Base-by-base conservation (phyloP, 2,888 invertebrate species). In the Onthophagus sagittarius region DNA sequence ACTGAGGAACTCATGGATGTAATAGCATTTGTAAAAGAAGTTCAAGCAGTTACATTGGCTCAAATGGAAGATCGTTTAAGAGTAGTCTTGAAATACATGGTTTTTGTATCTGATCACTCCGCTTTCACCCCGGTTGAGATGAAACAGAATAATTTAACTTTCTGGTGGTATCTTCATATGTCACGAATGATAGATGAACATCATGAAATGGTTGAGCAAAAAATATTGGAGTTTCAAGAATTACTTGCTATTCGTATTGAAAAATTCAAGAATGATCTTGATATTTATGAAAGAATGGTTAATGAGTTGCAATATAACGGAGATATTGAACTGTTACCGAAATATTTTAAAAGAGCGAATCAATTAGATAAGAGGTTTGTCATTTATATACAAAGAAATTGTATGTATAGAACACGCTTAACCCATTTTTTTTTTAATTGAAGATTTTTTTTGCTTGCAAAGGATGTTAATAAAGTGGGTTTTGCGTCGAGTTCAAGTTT, bases 271-370 rank as follows among this genome's bases (percentile, higher is more conserved):
- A 92, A 94, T 7, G 96, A 97, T 80, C 84, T 98, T 78, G 92
- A 94, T 15, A 85, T 91, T 3, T 97, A 93, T 82, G 91, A 90
- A 72, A 90, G 90, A 75, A 93, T 96, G 84, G 92, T 94, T 39
- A 92, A 96, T 76, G 95, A 96, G 80, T 90, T 97, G 81, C 92
- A 95, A 80, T 90, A 93, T 77, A 95, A 94, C 89, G 97, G 97
- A 0, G 94, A 97, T 73, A 89, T 97, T 71, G 90, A 92, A 2
- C 93, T 95, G 74, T 88, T 98, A 72, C 88, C 91, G 9, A 93
- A 93, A 81, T 98, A 98, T 82, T 90, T 94, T 70, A 90, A 91
- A 70, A 93, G 94, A 77, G 94, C 97, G 0, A 89, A 89, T n/a
- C 88, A 90, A 67, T 86, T 98, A 53, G 94, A 97, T 83, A 89